These are phyloP conservation scores for Hydrozoanthus gracilis DNA, from an alignment of 92 coral and sea anemone species.

Conservation along the genomic window DNA sequence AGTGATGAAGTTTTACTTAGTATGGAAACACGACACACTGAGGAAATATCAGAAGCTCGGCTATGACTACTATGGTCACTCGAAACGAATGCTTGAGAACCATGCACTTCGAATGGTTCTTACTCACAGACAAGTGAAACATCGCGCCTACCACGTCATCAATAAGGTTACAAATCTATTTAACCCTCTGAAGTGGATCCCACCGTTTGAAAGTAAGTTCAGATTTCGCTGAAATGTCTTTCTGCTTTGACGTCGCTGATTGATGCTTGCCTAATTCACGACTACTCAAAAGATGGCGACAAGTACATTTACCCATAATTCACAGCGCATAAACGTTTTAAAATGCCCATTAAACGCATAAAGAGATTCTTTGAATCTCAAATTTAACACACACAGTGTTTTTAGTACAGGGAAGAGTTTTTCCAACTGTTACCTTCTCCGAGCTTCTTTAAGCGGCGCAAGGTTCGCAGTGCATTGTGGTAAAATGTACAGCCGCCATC, in stretches of 20 bases:
- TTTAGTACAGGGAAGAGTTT: too few relatives aligned
- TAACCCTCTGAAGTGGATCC: constrained; percentile 91
- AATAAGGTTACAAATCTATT: constrained; percentile 59
- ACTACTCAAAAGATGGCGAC: too few relatives aligned
- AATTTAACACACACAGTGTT: too few relatives aligned
- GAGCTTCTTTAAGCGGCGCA: too few relatives aligned
- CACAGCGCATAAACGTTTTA: too few relatives aligned
- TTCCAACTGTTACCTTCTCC: too few relatives aligned
- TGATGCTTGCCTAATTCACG: too few relatives aligned
- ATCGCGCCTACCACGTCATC: constrained; percentile 69
- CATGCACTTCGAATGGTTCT: constrained; percentile 70
- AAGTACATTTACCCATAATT: too few relatives aligned
- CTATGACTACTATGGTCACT: constrained; percentile 68
- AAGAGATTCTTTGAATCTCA: too few relatives aligned
- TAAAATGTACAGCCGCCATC: too few relatives aligned
- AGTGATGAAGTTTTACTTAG: constrained; percentile 58
- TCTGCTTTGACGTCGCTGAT: not conserved
- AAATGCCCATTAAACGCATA: too few relatives aligned
- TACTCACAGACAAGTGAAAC: constrained; percentile 68
- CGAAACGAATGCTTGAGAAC: constrained; percentile 64
- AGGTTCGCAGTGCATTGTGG: too few relatives aligned
- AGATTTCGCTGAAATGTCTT: not conserved
- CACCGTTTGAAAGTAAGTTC: constrained; percentile 97
- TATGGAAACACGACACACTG: constrained; percentile 63
- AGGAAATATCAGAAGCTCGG: constrained; percentile 60